Percentiles rank a stretch among this genome's conserved stretches.
Conservation (phyloP, 1,140 invertebrate genomes). For the Drosophila pseudoananassae region DNA sequence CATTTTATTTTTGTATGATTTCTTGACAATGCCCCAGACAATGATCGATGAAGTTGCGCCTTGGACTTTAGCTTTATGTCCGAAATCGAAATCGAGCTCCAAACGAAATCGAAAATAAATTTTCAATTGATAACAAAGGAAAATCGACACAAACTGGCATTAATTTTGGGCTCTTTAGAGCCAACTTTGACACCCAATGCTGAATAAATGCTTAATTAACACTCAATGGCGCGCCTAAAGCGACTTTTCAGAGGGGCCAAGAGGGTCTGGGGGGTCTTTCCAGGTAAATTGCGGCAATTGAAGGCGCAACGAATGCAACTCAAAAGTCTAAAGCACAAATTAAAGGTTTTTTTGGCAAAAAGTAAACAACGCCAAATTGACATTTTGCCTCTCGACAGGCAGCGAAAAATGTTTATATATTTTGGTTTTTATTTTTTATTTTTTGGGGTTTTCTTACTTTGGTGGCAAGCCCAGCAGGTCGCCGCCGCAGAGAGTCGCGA, state of each 20-base stretch:
- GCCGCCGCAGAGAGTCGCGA: constrained; percentile 40
- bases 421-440: constrained; percentile 18
- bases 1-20: constrained; percentile 30
- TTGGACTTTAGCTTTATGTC: constrained; percentile 60
- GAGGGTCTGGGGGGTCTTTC: constrained; percentile 17
- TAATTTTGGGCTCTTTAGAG: constrained; percentile 76
- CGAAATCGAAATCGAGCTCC: constrained; percentile 44
- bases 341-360: constrained; percentile 58
- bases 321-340: constrained; percentile 55
- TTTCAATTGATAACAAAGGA: constrained; percentile 76
- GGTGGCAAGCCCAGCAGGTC: constrained; percentile 78
- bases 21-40: constrained; percentile 55
- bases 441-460: constrained; percentile 37
- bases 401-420: constrained; percentile 40
- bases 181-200: constrained; percentile 74
- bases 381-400: constrained; percentile 73
- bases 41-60: constrained; percentile 75
- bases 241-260: constrained; percentile 10
- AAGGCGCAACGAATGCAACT: constrained; percentile 80
- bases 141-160: constrained; percentile 66
- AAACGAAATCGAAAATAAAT: constrained; percentile 45
- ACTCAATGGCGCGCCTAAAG: constrained; percentile 75
- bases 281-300: constrained; percentile 63
- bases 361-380: constrained; percentile 78
- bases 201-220: constrained; percentile 82